phyloP scores from a whole-genome alignment of 2,113 vertebrate species.

The Trinectes maculatus region DNA sequence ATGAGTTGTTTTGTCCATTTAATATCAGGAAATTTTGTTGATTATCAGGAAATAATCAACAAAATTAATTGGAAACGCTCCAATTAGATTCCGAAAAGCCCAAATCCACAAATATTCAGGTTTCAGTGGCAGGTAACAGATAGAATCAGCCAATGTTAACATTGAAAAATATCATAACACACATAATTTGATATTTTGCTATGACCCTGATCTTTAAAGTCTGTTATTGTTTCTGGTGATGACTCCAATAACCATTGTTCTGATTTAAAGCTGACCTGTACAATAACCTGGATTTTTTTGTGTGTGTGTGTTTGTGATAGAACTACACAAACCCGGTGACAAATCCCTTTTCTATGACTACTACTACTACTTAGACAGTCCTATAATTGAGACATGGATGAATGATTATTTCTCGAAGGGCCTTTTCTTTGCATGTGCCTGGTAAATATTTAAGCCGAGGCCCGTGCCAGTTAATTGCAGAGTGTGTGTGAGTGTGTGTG shows the following conservation, averaged over 20 bases:
- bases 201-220: too few relatives aligned
- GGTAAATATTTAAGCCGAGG: constrained; percentile 81
- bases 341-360: neutral
- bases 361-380: neutral
- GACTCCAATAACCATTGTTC: too few relatives aligned
- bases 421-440: constrained; percentile 73
- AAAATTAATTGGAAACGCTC: too few relatives aligned
- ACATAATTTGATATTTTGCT: too few relatives aligned
- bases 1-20: too few relatives aligned
- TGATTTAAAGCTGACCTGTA: neutral
- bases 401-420: constrained; percentile 50
- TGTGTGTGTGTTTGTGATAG: too few relatives aligned
- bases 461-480: constrained; percentile 81
- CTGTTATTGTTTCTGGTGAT: neutral
- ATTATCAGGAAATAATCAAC: too few relatives aligned
- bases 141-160: neutral
- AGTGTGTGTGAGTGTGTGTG: constrained; percentile 69
- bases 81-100: neutral
- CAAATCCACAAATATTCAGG: neutral
- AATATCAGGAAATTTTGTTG: too few relatives aligned
- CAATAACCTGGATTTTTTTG: neutral
- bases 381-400: constrained; percentile 41
- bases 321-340: neutral
- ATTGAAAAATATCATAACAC: too few relatives aligned
- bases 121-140: neutral